phyloP scores from a whole-genome alignment of 2,888 invertebrate species.

The Apodemia mormo region DNA sequence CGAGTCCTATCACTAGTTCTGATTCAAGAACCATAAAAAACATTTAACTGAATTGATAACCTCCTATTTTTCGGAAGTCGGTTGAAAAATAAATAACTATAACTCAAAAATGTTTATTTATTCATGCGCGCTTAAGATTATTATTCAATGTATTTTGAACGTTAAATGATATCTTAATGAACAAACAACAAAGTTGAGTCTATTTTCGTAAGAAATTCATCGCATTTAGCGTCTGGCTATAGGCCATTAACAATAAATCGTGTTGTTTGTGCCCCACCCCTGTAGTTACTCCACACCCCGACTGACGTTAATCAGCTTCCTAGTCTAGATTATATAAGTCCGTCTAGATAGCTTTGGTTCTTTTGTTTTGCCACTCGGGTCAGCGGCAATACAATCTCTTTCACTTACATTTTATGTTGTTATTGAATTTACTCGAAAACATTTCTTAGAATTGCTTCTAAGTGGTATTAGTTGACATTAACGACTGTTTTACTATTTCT shows the following conservation, averaged over 20 bases:
- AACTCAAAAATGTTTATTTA: too few species aligned
- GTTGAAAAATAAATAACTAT: too few species aligned
- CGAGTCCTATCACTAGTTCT: too few species aligned
- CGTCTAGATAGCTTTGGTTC: conserved; percentile 52
- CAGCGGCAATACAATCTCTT: conserved; percentile 51
- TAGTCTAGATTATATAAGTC: conserved; percentile 61
- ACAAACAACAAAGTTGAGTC: background rate
- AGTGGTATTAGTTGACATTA: conserved; percentile 26
- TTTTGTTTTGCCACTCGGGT: conserved; percentile 50
- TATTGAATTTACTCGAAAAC: conserved; percentile 50
- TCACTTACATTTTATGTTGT: conserved; percentile 47
- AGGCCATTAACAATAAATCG: conserved; percentile 74
- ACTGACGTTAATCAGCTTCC: conserved; percentile 72
- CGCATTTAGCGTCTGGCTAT: conserved; percentile 61
- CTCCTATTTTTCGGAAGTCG: too few species aligned
- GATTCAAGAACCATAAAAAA: too few species aligned
- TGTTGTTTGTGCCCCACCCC: conserved; percentile 59
- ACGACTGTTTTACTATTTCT: background rate
- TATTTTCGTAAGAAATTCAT: conserved; percentile 48
- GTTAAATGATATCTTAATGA: background rate
- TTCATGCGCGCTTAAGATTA: too few species aligned
- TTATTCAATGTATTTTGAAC: too few species aligned
- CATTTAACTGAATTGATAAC: too few species aligned
- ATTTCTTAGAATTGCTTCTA: conserved; percentile 26
- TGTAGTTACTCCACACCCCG: conserved; percentile 49